A percentile compares a stretch with the other conserved stretches of the same genome.
Conservation (phyloP, 1,140 invertebrate genomes). For the Lepidurus arcticus region DNA sequence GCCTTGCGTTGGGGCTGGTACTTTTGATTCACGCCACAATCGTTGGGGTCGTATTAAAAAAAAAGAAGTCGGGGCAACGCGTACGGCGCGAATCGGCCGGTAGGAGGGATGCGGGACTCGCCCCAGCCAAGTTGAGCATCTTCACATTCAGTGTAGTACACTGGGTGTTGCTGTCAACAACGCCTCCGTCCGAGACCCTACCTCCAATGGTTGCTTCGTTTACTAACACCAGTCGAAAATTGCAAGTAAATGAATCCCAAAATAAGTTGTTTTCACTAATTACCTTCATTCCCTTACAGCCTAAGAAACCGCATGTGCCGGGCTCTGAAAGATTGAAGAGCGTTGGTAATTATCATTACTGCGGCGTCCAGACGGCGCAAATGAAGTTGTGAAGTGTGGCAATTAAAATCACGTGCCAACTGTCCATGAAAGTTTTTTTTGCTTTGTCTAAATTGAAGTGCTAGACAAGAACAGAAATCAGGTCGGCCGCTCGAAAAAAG, state of each 20-base stretch:
- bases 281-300: not conserved
- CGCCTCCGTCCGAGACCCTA: not conserved
- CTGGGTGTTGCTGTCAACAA: conserved; percentile 9
- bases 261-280: not conserved
- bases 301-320: not conserved
- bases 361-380: not conserved
- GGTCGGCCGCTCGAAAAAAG: no score
- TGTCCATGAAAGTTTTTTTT: not conserved
- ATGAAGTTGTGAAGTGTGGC: not conserved
- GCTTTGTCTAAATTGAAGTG: not conserved
- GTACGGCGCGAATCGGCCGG: not conserved
- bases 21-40: not conserved
- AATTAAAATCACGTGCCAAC: not conserved
- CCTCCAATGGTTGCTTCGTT: not conserved
- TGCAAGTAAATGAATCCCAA: not conserved
- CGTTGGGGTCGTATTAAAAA: not conserved
- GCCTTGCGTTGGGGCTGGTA: not conserved
- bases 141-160: not conserved
- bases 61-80: conserved; percentile 5
- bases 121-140: not conserved
- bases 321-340: not conserved
- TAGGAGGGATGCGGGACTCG: not conserved
- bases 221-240: not conserved
- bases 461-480: not conserved
- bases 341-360: not conserved